These are phyloP conservation scores for Aporrectodea caliginosa DNA, from an alignment of 1,140 invertebrate species.

Conservation along the genomic window DNA sequence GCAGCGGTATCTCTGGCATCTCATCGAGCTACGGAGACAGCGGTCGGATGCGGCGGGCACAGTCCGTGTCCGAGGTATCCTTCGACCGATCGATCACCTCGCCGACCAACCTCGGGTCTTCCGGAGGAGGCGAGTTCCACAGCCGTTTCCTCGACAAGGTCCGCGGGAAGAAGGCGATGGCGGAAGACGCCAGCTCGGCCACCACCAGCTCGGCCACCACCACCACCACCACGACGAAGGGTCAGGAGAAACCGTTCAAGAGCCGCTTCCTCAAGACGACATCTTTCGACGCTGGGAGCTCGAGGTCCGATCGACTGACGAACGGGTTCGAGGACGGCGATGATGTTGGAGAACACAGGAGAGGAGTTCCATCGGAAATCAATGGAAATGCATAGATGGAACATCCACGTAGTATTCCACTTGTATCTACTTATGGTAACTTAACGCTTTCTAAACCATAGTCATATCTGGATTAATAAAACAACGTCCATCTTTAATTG, in stretches of 20 bases:
- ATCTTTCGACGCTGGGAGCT: neutral
- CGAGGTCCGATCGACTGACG: neutral
- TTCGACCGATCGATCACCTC: slow-evolving; percentile 12
- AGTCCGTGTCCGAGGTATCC: slow-evolving; percentile 10
- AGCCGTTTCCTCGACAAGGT: slow-evolving; percentile 23
- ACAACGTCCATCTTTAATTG: too few species aligned
- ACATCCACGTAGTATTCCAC: too few species aligned
- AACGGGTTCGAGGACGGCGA: too few species aligned
- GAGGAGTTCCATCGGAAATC: too few species aligned
- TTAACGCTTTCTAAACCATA: too few species aligned
- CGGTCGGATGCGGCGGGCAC: neutral
- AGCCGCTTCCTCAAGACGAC: neutral
- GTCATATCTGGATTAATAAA: too few species aligned
- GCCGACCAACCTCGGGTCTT: neutral
- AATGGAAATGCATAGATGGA: too few species aligned
- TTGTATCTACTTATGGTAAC: too few species aligned
- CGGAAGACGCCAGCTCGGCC: neutral
- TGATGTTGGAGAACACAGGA: too few species aligned
- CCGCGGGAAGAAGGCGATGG: slow-evolving; percentile 1
- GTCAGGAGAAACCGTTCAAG: neutral
- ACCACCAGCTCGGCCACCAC: neutral
- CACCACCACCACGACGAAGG: neutral
- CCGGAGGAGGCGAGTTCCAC: slow-evolving; percentile 4
- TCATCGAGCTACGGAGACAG: too few species aligned
- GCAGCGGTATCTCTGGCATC: neutral